Evolutionary conservation across 2,888 invertebrate genomes (phyloP).

Genomic region (Stegana nigrithorax): DNA sequence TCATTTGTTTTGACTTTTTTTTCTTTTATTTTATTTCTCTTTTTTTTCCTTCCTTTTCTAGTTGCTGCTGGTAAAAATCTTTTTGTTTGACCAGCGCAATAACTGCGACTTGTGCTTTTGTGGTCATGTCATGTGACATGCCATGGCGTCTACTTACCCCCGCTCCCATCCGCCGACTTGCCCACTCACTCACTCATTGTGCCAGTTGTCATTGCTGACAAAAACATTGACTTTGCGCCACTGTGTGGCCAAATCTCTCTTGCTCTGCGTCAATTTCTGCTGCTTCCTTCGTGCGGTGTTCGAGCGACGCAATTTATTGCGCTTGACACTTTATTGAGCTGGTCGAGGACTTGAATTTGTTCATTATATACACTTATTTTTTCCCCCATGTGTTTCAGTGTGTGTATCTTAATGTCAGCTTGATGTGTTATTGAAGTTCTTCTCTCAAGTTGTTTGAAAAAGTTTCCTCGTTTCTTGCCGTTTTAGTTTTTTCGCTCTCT

Average conservation of each 20-base stretch:
- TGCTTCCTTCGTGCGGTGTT: not conserved
- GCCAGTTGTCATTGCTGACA: conserved; percentile 1
- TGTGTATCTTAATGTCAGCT: not conserved
- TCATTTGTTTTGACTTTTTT: not conserved
- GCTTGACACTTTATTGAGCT: conserved; percentile 16
- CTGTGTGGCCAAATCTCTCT: not conserved
- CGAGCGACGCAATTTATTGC: conserved; percentile 19
- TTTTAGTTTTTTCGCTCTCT: not conserved
- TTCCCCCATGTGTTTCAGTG: no score
- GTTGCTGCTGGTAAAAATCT: no score
- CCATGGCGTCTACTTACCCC: not conserved
- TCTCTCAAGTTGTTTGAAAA: no score
- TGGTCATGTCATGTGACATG: not conserved
- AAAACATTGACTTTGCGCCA: not conserved
- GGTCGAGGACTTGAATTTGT: not conserved
- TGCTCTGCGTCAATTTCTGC: not conserved
- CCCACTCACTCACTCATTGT: no score
- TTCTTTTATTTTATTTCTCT: not conserved
- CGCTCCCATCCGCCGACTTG: no score
- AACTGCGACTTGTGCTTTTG: not conserved
- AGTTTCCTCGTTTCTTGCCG: no score
- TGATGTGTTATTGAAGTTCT: not conserved
- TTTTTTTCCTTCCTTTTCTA: not conserved
- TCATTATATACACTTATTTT: not conserved
- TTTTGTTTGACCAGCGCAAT: not conserved